Evolutionary conservation across 1,140 invertebrate species (phyloP), one percentile per base, ranked within the genome.

Genomic region (Penaeus chinensis): DNA sequence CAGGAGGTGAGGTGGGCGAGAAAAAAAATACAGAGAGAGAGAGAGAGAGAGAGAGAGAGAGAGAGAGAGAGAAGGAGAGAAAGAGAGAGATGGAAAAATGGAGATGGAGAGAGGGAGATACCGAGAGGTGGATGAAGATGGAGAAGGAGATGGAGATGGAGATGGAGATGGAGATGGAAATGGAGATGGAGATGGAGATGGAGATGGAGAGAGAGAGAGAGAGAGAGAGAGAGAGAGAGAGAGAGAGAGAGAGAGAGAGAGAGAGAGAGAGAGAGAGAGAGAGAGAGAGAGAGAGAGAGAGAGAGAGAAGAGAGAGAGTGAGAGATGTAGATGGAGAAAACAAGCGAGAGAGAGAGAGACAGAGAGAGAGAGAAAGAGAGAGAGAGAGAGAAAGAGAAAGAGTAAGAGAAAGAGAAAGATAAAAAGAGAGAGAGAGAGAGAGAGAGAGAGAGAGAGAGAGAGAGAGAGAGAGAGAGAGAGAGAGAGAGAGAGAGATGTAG

Each of bases 251-350:
- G 24, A 24, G 63, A 84, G 13, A 69, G 24, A 22, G 22, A 37
- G 42, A 74, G 22, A 60, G 19, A 47, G 20, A 37, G 63, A 47
- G 32, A 47, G 24, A 47, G 20, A 54, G 20, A 20, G 18, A 27
- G 22, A 69, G 32, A 71, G 32, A 16, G n/a, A 37, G 82, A 47
- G 82, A 37, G 37, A 66, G 22, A 54, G 42, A 77, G 22, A 27
- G 65, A 83, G 81, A 82, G 32, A 32, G 81, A 69, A 62, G 60
- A n/a, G n/a, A 82, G 79, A 54, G 20, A 82, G 47, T 22, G 37
- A n/a, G 65, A 66, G 65, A 69, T 63, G 32, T 16, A 66, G 37
- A 62, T 10, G 32, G 1, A 66, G 24, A 83, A 32, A 24, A 8
- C 69, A 16, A 22, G 8, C 13, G 1, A 82, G n/a, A 63, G 47